A percentile compares a stretch with the other conserved stretches of the same genome.
These are phyloP conservation scores for Ruditapes philippinarum DNA, from an alignment of 1,140 invertebrate species.

Conservation along the genomic window DNA sequence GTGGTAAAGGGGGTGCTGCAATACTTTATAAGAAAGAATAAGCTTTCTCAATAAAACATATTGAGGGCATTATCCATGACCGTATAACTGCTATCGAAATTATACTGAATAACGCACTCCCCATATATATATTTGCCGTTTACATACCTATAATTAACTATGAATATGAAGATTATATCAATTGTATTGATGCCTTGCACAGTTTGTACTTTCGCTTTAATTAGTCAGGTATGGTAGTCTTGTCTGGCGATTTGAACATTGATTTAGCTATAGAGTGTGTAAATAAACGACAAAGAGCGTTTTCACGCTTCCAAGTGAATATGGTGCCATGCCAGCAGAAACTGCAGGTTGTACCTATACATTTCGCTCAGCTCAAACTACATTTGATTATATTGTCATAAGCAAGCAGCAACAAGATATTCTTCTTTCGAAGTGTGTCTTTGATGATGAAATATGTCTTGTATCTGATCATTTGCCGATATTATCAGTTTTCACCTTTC, in stretches of 20 bases:
- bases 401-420: not conserved
- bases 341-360: not conserved
- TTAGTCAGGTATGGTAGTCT: not conserved
- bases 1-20: too few species aligned
- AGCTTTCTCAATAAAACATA: too few species aligned
- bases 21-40: too few species aligned
- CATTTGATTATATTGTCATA: not conserved
- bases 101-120: not conserved
- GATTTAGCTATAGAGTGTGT: not conserved
- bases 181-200: not conserved
- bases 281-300: not conserved
- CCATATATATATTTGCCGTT: not conserved
- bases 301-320: not conserved
- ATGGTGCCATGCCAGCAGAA: not conserved
- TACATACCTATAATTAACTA: not conserved
- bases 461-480: not conserved
- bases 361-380: not conserved
- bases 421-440: not conserved
- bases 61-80: not conserved
- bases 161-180: not conserved
- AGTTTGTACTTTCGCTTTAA: not conserved
- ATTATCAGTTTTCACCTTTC: not conserved
- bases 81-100: not conserved
- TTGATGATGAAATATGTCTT: conserved; percentile 3
- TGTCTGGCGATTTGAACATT: conserved; percentile 1